Percentiles rank a stretch among this genome's conserved stretches.
phyloP scores from a whole-genome alignment of 2,888 invertebrate species.

The Trichacis sp. region DNA sequence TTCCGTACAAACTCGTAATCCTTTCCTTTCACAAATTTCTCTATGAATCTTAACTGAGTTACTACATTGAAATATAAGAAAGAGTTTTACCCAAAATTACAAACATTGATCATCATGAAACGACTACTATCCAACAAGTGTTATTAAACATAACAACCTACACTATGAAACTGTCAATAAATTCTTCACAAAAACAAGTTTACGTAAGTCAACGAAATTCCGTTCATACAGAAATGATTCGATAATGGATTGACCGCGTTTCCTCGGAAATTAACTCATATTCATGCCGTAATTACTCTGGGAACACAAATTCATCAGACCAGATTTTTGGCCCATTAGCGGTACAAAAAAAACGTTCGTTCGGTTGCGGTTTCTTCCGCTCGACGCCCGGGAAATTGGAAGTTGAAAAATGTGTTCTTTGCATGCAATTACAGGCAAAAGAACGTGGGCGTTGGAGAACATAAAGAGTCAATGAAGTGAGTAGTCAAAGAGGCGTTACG shows the following conservation, averaged over 20 bases:
- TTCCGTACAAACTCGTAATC: no score
- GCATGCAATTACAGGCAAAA: background rate
- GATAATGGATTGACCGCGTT: constrained; percentile 37
- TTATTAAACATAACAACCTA: no score
- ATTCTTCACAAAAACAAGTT: no score
- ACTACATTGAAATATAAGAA: no score
- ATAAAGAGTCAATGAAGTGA: background rate
- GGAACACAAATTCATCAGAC: no score
- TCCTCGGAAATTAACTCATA: background rate
- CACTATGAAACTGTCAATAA: no score
- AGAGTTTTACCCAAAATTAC: no score
- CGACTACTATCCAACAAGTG: no score
- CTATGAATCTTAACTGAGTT: no score
- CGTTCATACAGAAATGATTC: constrained; percentile 39
- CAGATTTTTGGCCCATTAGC: background rate
- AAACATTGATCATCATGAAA: no score
- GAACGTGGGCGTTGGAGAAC: background rate
- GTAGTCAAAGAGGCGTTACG: constrained; percentile 22
- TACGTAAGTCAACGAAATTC: constrained; percentile 11
- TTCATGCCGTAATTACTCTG: constrained; percentile 29
- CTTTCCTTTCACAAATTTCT: no score
- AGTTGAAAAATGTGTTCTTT: background rate
- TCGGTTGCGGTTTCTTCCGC: background rate
- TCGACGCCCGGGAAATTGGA: background rate
- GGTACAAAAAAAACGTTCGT: background rate